Conservation (phyloP, 2,797 vertebrate species). For the Coendou prehensilis region DNA sequence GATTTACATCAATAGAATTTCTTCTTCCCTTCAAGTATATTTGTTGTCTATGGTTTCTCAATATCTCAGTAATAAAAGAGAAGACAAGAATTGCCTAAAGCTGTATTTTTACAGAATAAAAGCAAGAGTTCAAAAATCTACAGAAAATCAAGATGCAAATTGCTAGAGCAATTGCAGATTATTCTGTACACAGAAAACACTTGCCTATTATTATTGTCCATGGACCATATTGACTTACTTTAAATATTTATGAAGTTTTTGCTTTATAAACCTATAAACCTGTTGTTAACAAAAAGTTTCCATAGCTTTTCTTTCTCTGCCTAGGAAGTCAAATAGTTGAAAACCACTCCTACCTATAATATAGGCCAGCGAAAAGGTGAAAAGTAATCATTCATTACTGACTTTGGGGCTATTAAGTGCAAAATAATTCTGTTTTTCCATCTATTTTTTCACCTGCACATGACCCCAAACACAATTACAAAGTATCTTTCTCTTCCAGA, state of each 20-base stretch:
- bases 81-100: conserved; percentile 24
- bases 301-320: conserved; percentile 65
- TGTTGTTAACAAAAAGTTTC: conserved; percentile 75
- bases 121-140: conserved; percentile 75
- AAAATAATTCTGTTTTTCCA: conserved; percentile 67
- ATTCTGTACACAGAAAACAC: conserved; percentile 48
- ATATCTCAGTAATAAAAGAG: conserved; percentile 59
- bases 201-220: conserved; percentile 65
- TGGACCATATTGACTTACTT: conserved; percentile 44
- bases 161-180: conserved; percentile 45
- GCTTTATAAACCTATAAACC: conserved; percentile 72
- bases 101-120: conserved; percentile 68
- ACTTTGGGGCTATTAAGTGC: conserved; percentile 67
- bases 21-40: neutral
- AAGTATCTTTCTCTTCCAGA: conserved; percentile 13
- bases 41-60: neutral
- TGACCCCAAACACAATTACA: neutral
- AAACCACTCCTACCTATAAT: conserved; percentile 63
- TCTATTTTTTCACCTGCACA: neutral
- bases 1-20: neutral
- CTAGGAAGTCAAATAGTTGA: conserved; percentile 58
- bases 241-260: conserved; percentile 72
- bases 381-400: conserved; percentile 15
- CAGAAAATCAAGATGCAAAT: conserved; percentile 77
- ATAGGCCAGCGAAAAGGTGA: neutral